These are phyloP conservation scores for Amia ocellicauda DNA, from an alignment of 2,113 vertebrate species.

Conservation along the genomic window DNA sequence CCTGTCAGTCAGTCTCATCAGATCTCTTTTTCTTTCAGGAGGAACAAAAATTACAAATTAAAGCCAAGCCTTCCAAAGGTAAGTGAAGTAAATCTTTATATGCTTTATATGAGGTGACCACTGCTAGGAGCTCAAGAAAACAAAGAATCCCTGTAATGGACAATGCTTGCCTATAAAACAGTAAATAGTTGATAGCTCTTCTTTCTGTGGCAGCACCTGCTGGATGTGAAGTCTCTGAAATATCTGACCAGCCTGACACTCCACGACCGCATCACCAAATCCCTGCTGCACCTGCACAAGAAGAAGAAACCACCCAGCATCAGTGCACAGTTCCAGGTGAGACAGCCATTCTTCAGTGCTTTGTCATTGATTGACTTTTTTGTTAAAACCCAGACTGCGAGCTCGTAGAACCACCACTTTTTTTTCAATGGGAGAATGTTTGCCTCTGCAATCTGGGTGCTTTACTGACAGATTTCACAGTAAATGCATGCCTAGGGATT, in stretches of 20 bases:
- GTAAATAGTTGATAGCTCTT: neutral
- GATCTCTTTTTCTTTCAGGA: slow-evolving; percentile 55
- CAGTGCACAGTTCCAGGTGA: slow-evolving; percentile 96
- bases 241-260: slow-evolving; percentile 88
- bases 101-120: no score
- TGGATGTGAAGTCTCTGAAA: slow-evolving; percentile 93
- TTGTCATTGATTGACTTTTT: no score
- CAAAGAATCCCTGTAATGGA: no score
- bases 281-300: slow-evolving; percentile 94
- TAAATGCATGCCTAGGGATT: no score
- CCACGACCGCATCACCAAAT: slow-evolving; percentile 96
- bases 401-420: no score
- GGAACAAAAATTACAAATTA: slow-evolving; percentile 88
- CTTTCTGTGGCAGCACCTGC: slow-evolving; percentile 70
- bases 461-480: no score
- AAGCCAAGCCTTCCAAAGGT: slow-evolving; percentile 93
- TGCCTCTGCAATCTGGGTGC: no score
- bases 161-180: neutral
- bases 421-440: no score
- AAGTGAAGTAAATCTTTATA: slow-evolving; percentile 26
- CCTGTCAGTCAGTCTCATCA: no score
- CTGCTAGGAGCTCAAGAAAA: no score
- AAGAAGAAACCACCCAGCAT: slow-evolving; percentile 98
- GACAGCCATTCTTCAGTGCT: no score
- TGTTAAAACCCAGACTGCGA: no score